phyloP scores from a whole-genome alignment of 2,113 vertebrate species.

The Salvelinus alpinus region DNA sequence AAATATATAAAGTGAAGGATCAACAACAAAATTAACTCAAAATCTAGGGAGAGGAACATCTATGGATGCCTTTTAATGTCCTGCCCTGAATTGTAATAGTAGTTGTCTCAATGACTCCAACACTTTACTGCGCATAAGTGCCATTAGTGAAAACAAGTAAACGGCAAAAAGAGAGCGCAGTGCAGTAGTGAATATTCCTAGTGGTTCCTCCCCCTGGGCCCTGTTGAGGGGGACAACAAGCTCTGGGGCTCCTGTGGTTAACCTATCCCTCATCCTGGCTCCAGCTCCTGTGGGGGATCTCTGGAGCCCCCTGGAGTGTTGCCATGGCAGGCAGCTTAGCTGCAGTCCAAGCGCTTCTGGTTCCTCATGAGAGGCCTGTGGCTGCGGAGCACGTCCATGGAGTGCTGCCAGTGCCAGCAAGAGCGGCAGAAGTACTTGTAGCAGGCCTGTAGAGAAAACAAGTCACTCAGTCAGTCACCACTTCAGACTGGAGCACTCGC shows the following conservation, averaged over 20 bases:
- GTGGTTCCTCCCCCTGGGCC: slow-evolving; percentile 55
- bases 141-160: slow-evolving; percentile 72
- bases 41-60: too few species aligned
- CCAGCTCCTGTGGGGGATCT: neutral
- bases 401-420: slow-evolving; percentile 90
- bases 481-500: too few species aligned
- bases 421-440: slow-evolving; percentile 90
- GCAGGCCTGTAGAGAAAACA: slow-evolving; percentile 72
- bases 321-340: slow-evolving; percentile 62
- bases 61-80: too few species aligned
- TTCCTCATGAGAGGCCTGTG: slow-evolving; percentile 89
- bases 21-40: too few species aligned
- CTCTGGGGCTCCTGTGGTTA: slow-evolving; percentile 33
- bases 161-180: slow-evolving; percentile 84
- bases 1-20: too few species aligned
- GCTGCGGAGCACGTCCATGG: slow-evolving; percentile 83
- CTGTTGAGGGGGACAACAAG: slow-evolving; percentile 63
- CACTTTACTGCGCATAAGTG: slow-evolving; percentile 82
- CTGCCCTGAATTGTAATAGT: too few species aligned
- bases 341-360: slow-evolving; percentile 85
- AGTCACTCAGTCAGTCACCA: too few species aligned
- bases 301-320: slow-evolving; percentile 21
- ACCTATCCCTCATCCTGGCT: neutral
- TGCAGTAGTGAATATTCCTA: slow-evolving; percentile 82
- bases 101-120: too few species aligned